A percentile compares a stretch with the other conserved stretches of the same genome.
Evolutionary conservation across 1,140 invertebrate genomes (phyloP).

Genomic region (Philopotamus ludificatus): DNA sequence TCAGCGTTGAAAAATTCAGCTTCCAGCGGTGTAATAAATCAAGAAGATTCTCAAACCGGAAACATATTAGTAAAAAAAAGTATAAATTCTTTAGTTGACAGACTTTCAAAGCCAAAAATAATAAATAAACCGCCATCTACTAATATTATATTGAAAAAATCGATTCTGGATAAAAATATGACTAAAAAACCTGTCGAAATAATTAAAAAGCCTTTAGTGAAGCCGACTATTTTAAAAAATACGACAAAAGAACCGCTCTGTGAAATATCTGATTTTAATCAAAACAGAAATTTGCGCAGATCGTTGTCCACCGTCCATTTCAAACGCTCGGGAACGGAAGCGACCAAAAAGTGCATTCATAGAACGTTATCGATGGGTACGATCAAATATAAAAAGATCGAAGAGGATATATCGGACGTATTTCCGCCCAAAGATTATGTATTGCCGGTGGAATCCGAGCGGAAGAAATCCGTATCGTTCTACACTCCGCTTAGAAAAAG

Average conservation of each 20-base stretch:
- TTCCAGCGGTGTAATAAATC: background rate
- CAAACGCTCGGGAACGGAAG: slow-evolving; percentile 48
- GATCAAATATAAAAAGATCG: slow-evolving; percentile 47
- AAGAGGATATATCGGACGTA: slow-evolving; percentile 47
- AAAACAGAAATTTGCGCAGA: slow-evolving; percentile 29
- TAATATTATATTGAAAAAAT: slow-evolving; percentile 1
- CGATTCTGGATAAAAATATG: background rate
- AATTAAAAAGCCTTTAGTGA: background rate
- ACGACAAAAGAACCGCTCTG: background rate
- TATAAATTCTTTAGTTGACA: slow-evolving; percentile 2
- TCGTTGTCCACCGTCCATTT: slow-evolving; percentile 56
- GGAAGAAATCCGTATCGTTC: slow-evolving; percentile 50
- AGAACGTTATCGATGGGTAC: slow-evolving; percentile 52
- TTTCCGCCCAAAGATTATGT: slow-evolving; percentile 33
- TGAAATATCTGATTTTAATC: background rate
- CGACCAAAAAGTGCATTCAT: slow-evolving; percentile 48
- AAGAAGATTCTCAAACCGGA: background rate
- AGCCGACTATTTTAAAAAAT: background rate
- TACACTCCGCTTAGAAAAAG: slow-evolving; percentile 46
- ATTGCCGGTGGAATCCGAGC: slow-evolving; percentile 50
- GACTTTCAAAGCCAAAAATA: slow-evolving; percentile 7
- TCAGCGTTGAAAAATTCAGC: background rate
- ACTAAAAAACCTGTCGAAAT: background rate
- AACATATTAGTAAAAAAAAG: background rate
- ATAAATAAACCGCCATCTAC: slow-evolving; percentile 5